Evolutionary conservation across 2,797 vertebrate genomes (phyloP), one percentile per base, ranked within the genome.

Genomic region (Anguilla obscura): DNA sequence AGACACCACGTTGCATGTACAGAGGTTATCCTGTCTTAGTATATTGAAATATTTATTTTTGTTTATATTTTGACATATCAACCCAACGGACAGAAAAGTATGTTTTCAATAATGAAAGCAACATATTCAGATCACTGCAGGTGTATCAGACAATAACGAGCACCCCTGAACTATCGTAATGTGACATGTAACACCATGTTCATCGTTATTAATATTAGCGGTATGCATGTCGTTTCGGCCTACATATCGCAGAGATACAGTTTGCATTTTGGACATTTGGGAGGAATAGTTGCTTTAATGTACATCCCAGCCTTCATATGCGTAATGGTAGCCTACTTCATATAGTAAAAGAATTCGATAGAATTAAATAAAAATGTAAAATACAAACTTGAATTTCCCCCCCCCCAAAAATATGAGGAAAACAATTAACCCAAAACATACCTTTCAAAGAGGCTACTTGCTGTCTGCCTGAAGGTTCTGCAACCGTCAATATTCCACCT

Each of bases 401-500:
- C 54, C 54, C 54, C 56, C 0, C 1, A 12, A 12, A 14, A 12
- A 58, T 14, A 58, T 18, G 12, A 60, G 52, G 54, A 54, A 18
- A 84, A 48, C 5, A 50, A 50, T 1, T 5, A 82, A n/a, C 1
- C 9, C 21, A 48, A 40, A 48, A 91, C 88, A 14, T 91, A 96
- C 96, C 94, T 94, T 85, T 91, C 85, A 80, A 76, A 27, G 54
- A 69, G 86, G 92, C 30, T 52, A 90, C 90, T 86, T 83, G 89
- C 6, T 90, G 89, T 88, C 84, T 16, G 86, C n/a, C 76, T 89
- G 88, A 93, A 92, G 92, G 92, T 92, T 85, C 7, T 45, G 90
- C 87, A 14, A 92, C 88, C 91, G 91, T 89, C 90, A 87, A 87
- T 82, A 86, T 89, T 95, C 93, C 93, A 94, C 94, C 93, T 95